Evolutionary conservation across 2,113 vertebrate species (phyloP), one percentile per base, ranked within the genome.

Genomic region (Motacilla alba): DNA sequence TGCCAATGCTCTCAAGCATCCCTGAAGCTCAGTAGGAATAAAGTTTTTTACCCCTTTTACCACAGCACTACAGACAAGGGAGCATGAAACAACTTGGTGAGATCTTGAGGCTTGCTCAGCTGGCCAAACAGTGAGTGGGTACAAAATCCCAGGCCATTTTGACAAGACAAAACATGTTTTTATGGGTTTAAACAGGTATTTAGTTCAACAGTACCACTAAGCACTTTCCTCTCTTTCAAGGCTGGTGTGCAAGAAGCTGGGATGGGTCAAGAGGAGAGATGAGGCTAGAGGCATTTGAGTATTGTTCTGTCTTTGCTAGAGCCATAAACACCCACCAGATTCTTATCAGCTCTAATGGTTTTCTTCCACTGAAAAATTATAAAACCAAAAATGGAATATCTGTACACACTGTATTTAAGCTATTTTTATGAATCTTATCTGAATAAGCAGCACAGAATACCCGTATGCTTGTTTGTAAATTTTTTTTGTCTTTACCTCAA

Each of bases 71-170:
- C 15, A 30, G 35, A 43, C 43, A 47, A 47, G n/a, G 37, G 33
- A 84, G 12, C 1, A 0, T 8, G 24, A 55, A 74, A 13, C 1
- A 13, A 21, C 4, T 7, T 6, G 1, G 33, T 78, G 43, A 79
- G 49, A 10, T 7, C 14, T 15, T 47, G 16, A 6, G 33, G 23
- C 12, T 73, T 63, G 28, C 43, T 89, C 27, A 58, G 53, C 13
- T 93, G 47, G 35, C 26, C 67, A 50, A 85, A 41, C 3, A 6
- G 3, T 23, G 60, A 37, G 19, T 20, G 17, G 22, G 31, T 46
- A 37, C 20, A n/a, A 83, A 90, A 69, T 13, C 14, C 15, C 26
- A 49, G 63, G 31, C 5, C 21, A 23, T 27, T 69, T 5, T 15
- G 28, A 44, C 56, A 60, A 26, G 13, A 70, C 8, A 27, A 41